Evolutionary conservation across 2,797 vertebrate genomes (phyloP), one percentile per base, ranked within the genome.

Genomic region (Urophycis tenuis): DNA sequence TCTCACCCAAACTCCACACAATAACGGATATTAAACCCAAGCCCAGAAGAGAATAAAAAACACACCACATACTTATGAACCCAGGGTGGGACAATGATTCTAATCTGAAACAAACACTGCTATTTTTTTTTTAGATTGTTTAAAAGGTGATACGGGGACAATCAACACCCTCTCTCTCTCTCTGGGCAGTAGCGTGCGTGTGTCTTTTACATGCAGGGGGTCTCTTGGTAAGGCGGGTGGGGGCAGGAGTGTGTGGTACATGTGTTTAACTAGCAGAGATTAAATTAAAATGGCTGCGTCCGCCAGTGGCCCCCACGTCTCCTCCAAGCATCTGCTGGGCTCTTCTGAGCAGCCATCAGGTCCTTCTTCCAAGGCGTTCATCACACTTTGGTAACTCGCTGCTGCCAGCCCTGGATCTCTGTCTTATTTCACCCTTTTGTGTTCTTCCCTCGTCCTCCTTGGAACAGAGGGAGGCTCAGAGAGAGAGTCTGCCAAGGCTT

Each of bases 281-380:
- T 77, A 87, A 91, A 90, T 88, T 90, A 86, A 89, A 89, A 84
- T 9, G 83, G 80, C 33, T 88, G 88, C 90, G 90, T 83, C 32
- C 88, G 81, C 84, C 29, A 32, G 1, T 15, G 83, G 83, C 32
- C 87, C 82, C 84, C 17, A 11, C 17, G 71, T n/a, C 3, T 22
- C 3, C 71, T 72, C 71, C 1, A 8, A 72, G 71, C 71, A 72
- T 19, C 71, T 82, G 84, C 81, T 85, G 74, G 80, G 29, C 8
- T 41, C 87, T 83, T 25, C 85, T 60, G 53, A 85, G 86, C 89
- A 85, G 77, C 25, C 60, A 84, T 77, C 77, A 71, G 83, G 80
- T 84, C 75, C 53, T 87, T 81, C 88, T 88, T 87, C 79, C 74
- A 83, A 77, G 74, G 75, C 7, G 77, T 74, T 80, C 39, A 81